These are phyloP conservation scores for Bubo bubo DNA, from an alignment of 2,113 vertebrate genomes.

Conservation along the genomic window DNA sequence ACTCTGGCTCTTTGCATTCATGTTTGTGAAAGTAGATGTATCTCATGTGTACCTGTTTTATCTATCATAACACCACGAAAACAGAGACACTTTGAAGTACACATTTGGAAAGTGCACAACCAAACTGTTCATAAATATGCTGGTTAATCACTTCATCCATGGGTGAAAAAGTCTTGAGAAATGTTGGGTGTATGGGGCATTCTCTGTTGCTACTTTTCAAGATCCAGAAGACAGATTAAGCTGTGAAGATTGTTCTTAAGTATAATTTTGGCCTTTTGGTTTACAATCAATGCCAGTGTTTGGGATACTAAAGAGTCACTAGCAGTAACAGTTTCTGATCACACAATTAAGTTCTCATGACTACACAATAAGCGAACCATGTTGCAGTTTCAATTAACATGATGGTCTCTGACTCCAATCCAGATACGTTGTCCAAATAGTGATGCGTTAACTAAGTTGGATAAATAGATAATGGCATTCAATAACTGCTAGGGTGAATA, in stretches of 20 bases:
- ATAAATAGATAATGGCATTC: background rate
- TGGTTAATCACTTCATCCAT: background rate
- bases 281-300: background rate
- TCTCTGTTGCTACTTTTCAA: background rate
- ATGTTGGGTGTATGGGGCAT: background rate
- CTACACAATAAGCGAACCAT: background rate
- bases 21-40: constrained; percentile 7
- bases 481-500: background rate
- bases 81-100: constrained; percentile 29
- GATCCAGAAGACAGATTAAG: background rate
- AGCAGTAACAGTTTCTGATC: background rate
- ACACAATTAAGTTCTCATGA: constrained; percentile 9
- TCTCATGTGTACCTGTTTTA: constrained; percentile 23
- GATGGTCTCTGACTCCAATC: background rate
- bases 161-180: background rate
- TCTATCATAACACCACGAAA: constrained; percentile 4
- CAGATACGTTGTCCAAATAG: background rate
- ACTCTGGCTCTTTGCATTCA: background rate
- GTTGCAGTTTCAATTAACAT: background rate
- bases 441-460: background rate
- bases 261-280: background rate
- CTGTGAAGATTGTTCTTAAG: background rate
- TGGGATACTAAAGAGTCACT: background rate
- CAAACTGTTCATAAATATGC: background rate
- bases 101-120: background rate